phyloP scores from a whole-genome alignment of 2,797 vertebrate genomes.

The Pipistrellus nathusii region DNA sequence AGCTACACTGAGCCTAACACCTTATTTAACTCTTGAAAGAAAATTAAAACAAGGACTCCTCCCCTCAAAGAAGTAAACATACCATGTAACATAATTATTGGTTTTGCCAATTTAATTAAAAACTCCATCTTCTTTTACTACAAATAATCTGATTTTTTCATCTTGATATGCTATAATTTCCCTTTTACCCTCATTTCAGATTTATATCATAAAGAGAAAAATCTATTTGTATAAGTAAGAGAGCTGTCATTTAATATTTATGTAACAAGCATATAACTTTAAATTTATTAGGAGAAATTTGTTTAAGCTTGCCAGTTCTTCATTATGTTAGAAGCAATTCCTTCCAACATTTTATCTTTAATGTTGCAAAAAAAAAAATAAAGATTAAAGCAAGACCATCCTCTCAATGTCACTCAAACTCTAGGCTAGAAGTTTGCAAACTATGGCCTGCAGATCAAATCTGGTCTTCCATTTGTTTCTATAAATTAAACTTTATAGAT shows the following conservation, averaged over 20 bases:
- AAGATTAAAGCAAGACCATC: constrained; percentile 30
- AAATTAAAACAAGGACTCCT: constrained; percentile 49
- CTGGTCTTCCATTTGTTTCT: background rate
- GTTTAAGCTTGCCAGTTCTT: background rate
- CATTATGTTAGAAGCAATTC: background rate
- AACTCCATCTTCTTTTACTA: background rate
- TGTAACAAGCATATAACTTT: background rate
- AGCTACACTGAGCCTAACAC: background rate
- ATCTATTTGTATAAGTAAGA: background rate
- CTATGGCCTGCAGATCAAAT: background rate
- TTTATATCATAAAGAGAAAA: background rate
- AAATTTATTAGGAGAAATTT: constrained; percentile 32
- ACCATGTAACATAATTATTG: background rate
- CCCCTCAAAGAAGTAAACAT: constrained; percentile 17
- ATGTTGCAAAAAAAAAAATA: background rate
- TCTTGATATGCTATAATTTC: background rate
- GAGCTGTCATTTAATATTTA: background rate
- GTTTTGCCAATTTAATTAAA: constrained; percentile 14
- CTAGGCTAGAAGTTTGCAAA: background rate
- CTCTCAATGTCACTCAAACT: background rate
- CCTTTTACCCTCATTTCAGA: background rate
- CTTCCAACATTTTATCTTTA: background rate
- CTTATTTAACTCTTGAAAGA: constrained; percentile 23
- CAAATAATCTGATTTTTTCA: constrained; percentile 19
- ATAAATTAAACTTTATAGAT: background rate